Conservation (phyloP, 1,140 invertebrate species). For the Caenorhabditis remanei region DNA sequence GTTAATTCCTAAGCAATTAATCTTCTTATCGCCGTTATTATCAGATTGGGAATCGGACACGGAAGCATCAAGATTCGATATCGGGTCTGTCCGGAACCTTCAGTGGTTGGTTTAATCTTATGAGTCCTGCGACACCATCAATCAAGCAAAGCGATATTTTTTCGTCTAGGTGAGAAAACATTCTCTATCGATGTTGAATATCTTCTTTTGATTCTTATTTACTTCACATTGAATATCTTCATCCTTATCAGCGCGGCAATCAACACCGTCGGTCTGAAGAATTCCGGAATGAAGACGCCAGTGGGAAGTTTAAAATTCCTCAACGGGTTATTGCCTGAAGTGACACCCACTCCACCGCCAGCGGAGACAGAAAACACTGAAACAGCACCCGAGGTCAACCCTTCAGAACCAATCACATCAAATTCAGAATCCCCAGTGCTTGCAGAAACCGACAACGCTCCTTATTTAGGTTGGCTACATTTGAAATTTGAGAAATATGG, state of each 20-base stretch:
- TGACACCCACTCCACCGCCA: constrained; percentile 16
- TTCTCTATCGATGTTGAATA: constrained; percentile 29
- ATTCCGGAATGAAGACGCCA: constrained; percentile 22
- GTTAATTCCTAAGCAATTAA: background rate
- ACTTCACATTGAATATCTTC: background rate
- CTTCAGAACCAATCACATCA: constrained; percentile 2
- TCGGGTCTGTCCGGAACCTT: constrained; percentile 45
- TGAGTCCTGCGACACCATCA: constrained; percentile 44
- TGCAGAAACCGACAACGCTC: constrained; percentile 6
- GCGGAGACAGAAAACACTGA: background rate
- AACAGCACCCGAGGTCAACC: background rate
- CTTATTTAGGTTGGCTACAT: constrained; percentile 24
- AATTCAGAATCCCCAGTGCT: constrained; percentile 17
- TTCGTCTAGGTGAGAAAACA: constrained; percentile 45
- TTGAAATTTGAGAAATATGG: too few relatives aligned
- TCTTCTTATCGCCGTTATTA: background rate
- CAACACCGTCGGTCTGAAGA: constrained; percentile 17
- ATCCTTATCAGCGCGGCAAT: constrained; percentile 7
- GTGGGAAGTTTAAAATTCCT: constrained; percentile 40
- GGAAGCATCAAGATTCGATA: constrained; percentile 51
- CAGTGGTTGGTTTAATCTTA: constrained; percentile 41
- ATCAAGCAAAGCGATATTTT: constrained; percentile 54
- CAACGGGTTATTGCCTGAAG: constrained; percentile 22
- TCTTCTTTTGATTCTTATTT: background rate
- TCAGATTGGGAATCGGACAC: constrained; percentile 27